A percentile compares a stretch with the other conserved stretches of the same genome.
Evolutionary conservation across 2,888 invertebrate genomes (phyloP).

Genomic region (Cheilosia scutellata): DNA sequence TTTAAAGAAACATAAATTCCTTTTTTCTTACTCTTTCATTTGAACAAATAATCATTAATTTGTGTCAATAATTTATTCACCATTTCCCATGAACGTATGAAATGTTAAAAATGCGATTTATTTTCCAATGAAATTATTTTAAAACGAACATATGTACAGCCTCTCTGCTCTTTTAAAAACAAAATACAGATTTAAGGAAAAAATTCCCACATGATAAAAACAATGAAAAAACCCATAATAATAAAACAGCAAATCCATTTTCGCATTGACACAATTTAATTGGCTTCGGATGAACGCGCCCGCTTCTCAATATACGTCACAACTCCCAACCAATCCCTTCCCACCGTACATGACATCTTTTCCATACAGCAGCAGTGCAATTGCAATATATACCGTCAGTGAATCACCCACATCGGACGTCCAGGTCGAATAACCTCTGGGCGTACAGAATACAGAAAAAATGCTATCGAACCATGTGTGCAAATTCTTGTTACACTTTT

Average conservation of each 20-base stretch:
- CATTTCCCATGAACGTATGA: neutral
- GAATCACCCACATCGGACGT: constrained; percentile 29
- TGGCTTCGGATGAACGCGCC: constrained; percentile 62
- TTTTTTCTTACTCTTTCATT: neutral
- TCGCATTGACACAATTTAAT: constrained; percentile 69
- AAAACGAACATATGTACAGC: neutral
- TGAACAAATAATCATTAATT: constrained; percentile 14
- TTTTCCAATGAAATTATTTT: constrained; percentile 26
- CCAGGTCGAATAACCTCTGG: constrained; percentile 42
- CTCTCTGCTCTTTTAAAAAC: neutral
- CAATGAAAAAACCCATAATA: constrained; percentile 27
- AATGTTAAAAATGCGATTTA: neutral
- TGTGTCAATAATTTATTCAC: constrained; percentile 5
- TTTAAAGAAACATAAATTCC: neutral
- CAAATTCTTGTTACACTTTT: constrained; percentile 18
- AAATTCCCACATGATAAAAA: constrained; percentile 21
- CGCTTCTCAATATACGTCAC: constrained; percentile 2
- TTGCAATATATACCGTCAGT: constrained; percentile 4
- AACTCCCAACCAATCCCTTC: neutral
- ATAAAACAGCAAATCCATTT: constrained; percentile 62
- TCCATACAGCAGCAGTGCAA: neutral
- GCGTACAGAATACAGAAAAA: constrained; percentile 11
- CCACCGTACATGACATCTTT: neutral
- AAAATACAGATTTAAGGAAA: constrained; percentile 34
- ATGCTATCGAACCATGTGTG: constrained; percentile 19